Conservation (phyloP, 2,888 invertebrate genomes). For the Fragum fragum region DNA sequence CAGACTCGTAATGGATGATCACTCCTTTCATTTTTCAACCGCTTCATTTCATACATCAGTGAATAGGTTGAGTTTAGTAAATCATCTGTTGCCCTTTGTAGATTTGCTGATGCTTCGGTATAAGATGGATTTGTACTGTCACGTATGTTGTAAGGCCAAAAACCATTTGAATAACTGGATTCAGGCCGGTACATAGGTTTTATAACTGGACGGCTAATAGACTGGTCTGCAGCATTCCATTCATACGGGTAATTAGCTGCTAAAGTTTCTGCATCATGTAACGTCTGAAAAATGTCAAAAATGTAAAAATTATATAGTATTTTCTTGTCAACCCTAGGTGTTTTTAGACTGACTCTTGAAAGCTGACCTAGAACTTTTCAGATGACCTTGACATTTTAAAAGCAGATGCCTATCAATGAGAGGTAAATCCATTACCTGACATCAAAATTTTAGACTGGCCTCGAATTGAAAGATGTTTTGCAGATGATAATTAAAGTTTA, state of each 20-base stretch:
- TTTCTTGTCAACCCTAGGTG: too few species aligned
- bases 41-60: constrained; percentile 81
- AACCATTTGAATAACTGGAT: constrained; percentile 70
- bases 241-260: constrained; percentile 74
- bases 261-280: constrained; percentile 80
- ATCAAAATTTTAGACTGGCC: too few species aligned
- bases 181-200: constrained; percentile 67
- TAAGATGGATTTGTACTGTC: neutral
- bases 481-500: too few species aligned
- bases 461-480: too few species aligned
- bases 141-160: constrained; percentile 49
- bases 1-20: constrained; percentile 60
- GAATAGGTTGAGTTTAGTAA: constrained; percentile 79
- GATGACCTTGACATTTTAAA: too few species aligned
- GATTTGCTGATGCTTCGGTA: constrained; percentile 33
- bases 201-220: constrained; percentile 59
- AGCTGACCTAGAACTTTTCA: too few species aligned
- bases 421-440: too few species aligned
- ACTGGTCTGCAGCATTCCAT: constrained; percentile 65
- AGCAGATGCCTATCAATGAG: too few species aligned
- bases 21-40: constrained; percentile 74
- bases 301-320: too few species aligned
- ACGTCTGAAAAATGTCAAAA: constrained; percentile 71
- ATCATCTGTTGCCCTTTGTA: constrained; percentile 75
- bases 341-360: too few species aligned